phyloP scores from a whole-genome alignment of 2,797 vertebrate species.

The Hoplostethus atlanticus region DNA sequence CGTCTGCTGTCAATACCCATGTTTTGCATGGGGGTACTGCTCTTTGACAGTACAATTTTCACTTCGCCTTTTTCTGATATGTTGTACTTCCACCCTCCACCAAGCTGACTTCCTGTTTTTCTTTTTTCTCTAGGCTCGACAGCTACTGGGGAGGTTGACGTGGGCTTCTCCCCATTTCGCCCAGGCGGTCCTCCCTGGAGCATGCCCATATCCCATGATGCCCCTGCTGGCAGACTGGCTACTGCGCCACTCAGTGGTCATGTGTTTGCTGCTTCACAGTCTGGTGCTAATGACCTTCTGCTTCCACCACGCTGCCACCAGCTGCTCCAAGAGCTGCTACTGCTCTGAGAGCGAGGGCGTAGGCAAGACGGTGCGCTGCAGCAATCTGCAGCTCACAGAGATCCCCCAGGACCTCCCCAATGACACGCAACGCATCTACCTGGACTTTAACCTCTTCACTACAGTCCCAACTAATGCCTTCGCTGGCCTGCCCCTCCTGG shows the following conservation, averaged over 20 bases:
- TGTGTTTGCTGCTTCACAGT: constrained; percentile 89
- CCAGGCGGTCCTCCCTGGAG: constrained; percentile 72
- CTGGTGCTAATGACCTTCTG: constrained; percentile 90
- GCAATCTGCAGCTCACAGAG: constrained; percentile 90
- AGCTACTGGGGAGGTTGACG: constrained; percentile 69
- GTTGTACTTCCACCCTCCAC: neutral
- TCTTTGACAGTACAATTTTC: constrained; percentile 3
- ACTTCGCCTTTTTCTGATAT: constrained; percentile 4
- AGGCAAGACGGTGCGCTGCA: constrained; percentile 94
- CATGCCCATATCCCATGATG: constrained; percentile 80
- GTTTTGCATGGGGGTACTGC: constrained; percentile 11
- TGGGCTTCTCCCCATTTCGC: constrained; percentile 34
- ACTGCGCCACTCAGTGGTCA: constrained; percentile 83
- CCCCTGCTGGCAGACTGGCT: constrained; percentile 79
- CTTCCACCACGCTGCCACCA: constrained; percentile 81
- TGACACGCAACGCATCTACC: constrained; percentile 92
- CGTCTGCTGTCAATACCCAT: constrained; percentile 40
- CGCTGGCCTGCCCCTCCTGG: constrained; percentile 87
- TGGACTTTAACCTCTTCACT: constrained; percentile 94
- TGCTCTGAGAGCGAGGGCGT: constrained; percentile 88
- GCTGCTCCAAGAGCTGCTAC: constrained; percentile 93
- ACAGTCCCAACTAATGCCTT: constrained; percentile 92
- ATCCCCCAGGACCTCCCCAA: constrained; percentile 95
- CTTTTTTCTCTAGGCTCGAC: constrained; percentile 62
- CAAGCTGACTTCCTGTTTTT: constrained; percentile 38